Evolutionary conservation across 2,888 invertebrate species (phyloP).

Genomic region (Catocala nupta): DNA sequence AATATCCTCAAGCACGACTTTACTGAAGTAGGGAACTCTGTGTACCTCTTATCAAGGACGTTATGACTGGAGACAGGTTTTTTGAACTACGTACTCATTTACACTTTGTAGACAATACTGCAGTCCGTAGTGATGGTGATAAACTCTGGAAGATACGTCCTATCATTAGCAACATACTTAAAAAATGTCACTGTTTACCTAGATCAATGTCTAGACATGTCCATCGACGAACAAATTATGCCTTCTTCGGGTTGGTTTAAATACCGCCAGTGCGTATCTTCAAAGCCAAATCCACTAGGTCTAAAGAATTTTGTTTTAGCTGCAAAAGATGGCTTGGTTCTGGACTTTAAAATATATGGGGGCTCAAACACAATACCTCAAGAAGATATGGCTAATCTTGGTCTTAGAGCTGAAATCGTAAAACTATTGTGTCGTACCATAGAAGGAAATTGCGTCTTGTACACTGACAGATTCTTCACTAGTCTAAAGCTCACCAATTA

Average conservation of each 20-base stretch:
- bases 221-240: conserved; percentile 55
- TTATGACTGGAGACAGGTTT: conserved; percentile 13
- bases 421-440: conserved; percentile 33
- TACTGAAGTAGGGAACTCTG: conserved; percentile 10
- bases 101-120: conserved; percentile 4
- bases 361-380: conserved; percentile 9
- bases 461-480: conserved; percentile 31
- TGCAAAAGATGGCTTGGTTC: conserved; percentile 38
- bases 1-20: conserved; percentile 9
- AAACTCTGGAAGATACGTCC: conserved; percentile 20
- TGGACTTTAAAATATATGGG: conserved; percentile 48
- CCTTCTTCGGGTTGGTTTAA: conserved; percentile 32
- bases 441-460: conserved; percentile 27
- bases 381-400: conserved; percentile 11
- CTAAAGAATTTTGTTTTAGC: conserved; percentile 57
- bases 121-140: conserved; percentile 6
- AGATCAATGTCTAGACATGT: conserved; percentile 48
- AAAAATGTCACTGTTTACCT: conserved; percentile 35
- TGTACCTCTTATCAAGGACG: conserved; percentile 1
- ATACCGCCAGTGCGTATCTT: conserved; percentile 29
- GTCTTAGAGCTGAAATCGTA: conserved; percentile 46
- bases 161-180: conserved; percentile 8
- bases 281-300: conserved; percentile 54
- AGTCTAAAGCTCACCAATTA: conserved; percentile 23
- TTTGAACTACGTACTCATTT: conserved; percentile 3